phyloP scores from a whole-genome alignment of 2,888 invertebrate genomes.

The Napeogenes inachia region DNA sequence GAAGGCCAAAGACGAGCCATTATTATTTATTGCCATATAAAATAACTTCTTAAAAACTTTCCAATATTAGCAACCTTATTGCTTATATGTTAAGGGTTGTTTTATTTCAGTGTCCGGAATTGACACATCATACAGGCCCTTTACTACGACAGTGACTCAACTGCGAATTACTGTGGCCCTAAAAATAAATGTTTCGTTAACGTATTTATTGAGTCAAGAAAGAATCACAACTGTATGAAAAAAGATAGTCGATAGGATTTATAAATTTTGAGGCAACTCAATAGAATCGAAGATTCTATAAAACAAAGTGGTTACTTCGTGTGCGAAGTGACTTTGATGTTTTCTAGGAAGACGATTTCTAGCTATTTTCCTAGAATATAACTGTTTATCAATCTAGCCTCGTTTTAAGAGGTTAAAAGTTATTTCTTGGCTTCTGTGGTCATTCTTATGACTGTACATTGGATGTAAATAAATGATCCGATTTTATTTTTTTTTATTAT shows the following conservation, averaged over 20 bases:
- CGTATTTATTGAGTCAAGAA: slow-evolving; percentile 36
- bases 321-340: background rate
- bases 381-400: slow-evolving; percentile 2
- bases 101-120: slow-evolving; percentile 36
- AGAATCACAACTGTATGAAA: slow-evolving; percentile 33
- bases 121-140: slow-evolving; percentile 56
- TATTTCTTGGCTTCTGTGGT: background rate
- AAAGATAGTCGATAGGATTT: slow-evolving; percentile 2
- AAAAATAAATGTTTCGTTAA: slow-evolving; percentile 50
- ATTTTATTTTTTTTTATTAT: too few species aligned
- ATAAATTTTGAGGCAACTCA: slow-evolving; percentile 14
- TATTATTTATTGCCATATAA: slow-evolving; percentile 73
- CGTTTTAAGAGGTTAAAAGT: slow-evolving; percentile 2
- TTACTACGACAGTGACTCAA: slow-evolving; percentile 59
- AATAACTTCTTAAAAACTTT: slow-evolving; percentile 41
- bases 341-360: slow-evolving; percentile 4
- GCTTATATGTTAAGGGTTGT: slow-evolving; percentile 37
- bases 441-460: background rate
- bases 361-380: slow-evolving; percentile 3
- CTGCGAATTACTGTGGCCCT: slow-evolving; percentile 54
- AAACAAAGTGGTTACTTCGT: too few species aligned
- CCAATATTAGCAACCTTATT: slow-evolving; percentile 43
- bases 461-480: too few species aligned
- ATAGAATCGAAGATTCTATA: background rate
- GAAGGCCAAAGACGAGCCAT: slow-evolving; percentile 72